Percentiles rank a stretch among this genome's conserved stretches.
These are phyloP conservation scores for Steinernema scapterisci DNA, from an alignment of 2,888 invertebrate species.

Conservation along the genomic window DNA sequence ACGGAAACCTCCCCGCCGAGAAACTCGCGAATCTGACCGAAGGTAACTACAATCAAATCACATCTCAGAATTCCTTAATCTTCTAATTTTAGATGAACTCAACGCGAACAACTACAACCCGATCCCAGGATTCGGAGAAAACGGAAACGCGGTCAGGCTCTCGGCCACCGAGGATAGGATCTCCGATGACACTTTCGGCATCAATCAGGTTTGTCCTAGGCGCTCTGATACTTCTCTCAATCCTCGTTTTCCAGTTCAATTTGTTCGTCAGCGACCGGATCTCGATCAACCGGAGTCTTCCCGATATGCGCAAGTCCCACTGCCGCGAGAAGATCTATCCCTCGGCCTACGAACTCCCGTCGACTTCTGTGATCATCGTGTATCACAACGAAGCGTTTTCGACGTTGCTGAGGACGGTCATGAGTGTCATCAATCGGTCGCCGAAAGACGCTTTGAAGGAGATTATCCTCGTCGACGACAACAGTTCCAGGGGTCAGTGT, in stretches of 20 bases:
- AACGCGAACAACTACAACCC: slow-evolving; percentile 66
- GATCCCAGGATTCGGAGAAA: slow-evolving; percentile 77
- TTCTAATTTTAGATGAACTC: slow-evolving; percentile 55
- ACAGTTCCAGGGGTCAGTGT: slow-evolving; percentile 76
- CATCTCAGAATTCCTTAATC: not conserved
- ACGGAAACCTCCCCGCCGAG: slow-evolving; percentile 65
- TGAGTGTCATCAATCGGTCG: slow-evolving; percentile 94
- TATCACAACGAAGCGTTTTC: slow-evolving; percentile 99
- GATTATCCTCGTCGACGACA: slow-evolving; percentile 95
- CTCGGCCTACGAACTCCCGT: slow-evolving; percentile 77
- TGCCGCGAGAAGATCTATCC: slow-evolving; percentile 69
- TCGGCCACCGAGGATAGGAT: slow-evolving; percentile 82
- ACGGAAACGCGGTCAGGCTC: slow-evolving; percentile 87
- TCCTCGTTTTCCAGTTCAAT: slow-evolving; percentile 78
- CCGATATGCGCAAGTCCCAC: slow-evolving; percentile 76
- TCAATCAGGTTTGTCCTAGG: slow-evolving; percentile 75
- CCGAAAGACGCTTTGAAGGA: slow-evolving; percentile 85
- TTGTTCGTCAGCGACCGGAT: slow-evolving; percentile 90
- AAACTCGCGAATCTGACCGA: slow-evolving; percentile 58
- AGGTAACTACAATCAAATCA: slow-evolving; percentile 52
- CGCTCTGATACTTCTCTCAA: not conserved
- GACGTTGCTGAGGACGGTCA: slow-evolving; percentile 89
- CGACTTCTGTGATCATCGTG: slow-evolving; percentile 88
- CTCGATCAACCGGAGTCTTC: slow-evolving; percentile 60
- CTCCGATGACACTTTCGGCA: slow-evolving; percentile 92